Evolutionary conservation across 2,113 vertebrate genomes (phyloP).

Genomic region (Podocnemis expansa): DNA sequence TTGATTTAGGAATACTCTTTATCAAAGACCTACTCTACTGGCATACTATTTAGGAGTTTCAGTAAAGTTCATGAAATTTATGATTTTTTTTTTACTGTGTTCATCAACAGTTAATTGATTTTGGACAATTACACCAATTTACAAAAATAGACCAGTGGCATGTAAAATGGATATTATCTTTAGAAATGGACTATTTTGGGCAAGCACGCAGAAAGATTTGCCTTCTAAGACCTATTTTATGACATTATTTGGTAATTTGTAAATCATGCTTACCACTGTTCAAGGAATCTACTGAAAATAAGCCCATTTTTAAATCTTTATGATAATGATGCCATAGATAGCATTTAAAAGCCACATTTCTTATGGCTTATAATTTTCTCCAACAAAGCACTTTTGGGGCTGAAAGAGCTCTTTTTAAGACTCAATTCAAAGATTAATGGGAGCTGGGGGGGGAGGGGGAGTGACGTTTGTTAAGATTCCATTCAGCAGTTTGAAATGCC

Average conservation of each 20-base stretch:
- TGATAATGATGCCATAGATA: not conserved
- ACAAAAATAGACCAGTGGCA: not conserved
- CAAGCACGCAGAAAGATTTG: not conserved
- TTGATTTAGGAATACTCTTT: not conserved
- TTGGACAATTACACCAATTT: not conserved
- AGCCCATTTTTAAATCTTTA: not conserved
- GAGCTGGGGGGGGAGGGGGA: rapidly evolving
- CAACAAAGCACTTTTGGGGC: not conserved
- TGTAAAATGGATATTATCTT: not conserved
- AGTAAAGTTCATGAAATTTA: not conserved
- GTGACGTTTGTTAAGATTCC: not conserved
- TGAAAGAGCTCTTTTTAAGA: not conserved
- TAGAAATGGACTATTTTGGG: not conserved
- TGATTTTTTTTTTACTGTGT: not conserved
- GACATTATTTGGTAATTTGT: not conserved
- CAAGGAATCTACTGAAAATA: not conserved
- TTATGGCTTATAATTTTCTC: not conserved
- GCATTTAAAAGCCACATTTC: not conserved
- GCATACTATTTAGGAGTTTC: not conserved
- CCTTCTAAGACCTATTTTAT: not conserved
- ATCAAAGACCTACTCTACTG: not conserved
- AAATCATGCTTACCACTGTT: not conserved
- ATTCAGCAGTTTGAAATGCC: not conserved
- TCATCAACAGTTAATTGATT: not conserved
- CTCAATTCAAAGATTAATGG: not conserved